Evolutionary conservation across 1,140 invertebrate genomes (phyloP), one percentile per base, ranked within the genome.

Genomic region (Nasonia giraulti): DNA sequence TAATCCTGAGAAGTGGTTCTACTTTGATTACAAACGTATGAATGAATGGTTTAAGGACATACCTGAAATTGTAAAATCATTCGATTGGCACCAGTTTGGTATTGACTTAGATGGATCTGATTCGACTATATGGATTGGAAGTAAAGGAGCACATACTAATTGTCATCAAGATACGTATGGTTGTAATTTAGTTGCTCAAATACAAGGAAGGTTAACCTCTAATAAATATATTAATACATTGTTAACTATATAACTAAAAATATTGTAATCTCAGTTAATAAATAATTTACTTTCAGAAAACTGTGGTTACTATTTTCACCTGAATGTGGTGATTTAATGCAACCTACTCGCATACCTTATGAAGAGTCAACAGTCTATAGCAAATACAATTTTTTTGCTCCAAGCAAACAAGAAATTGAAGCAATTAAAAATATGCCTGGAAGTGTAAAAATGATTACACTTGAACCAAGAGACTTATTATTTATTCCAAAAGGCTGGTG

Each of bases 281-380:
- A 76, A 66, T 14, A 79, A 23, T 84, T 85, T 88, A 84, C 87
- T 94, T 94, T 33, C 87, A 98, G 97, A 88, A 99, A 99, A 92
- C 93, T 95, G 81, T 99, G 98, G 98, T 92, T 98, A 37, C 92
- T 99, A n/a, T 99, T 98, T 93, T 96, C 97, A 20, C 97, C 97
- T 23, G 93, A 95, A 85, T 94, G 96, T 68, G 94, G 94, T 69
- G 90, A 94, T 84, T 88, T 87, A 75, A 92, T 99, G 83, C 95
- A 96, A 88, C 96, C 97, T 83, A 97, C 97, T 12, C 94, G 98
- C 90, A 94, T 99, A 84, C 98, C 98, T 20, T 99, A 98, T 93
- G 98, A 99, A 94, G 98, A 99, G 91, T 99, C 98, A 0, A 99
- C 97, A 93, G 95, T 99, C 33, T 99, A 98, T 91, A 98, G 97